These are phyloP conservation scores for Cygnus buccinator DNA, from an alignment of 2,113 vertebrate species.

Conservation along the genomic window DNA sequence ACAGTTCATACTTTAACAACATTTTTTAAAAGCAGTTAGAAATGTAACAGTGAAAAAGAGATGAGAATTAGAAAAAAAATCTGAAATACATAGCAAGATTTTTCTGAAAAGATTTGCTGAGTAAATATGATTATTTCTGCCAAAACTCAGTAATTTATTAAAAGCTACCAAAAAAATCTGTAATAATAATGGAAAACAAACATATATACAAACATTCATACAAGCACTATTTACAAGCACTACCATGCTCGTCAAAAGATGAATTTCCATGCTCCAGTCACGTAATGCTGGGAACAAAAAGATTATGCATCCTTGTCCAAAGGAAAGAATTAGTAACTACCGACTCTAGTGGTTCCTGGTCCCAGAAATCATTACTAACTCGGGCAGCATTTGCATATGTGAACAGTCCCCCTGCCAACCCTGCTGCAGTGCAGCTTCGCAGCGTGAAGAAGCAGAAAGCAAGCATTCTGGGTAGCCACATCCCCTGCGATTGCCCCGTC, in stretches of 20 bases:
- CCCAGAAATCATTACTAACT: background rate
- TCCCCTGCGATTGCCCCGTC: accelerated
- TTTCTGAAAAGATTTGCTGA: background rate
- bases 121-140: background rate
- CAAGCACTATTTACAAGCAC: background rate
- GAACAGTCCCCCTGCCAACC: background rate
- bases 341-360: background rate
- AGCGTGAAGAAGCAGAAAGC: accelerated
- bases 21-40: background rate
- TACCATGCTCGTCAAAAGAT: background rate
- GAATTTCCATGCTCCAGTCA: background rate
- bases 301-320: background rate
- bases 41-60: background rate
- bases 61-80: background rate
- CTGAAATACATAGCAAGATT: background rate
- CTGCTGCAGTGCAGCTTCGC: background rate
- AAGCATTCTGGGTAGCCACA: accelerated
- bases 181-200: background rate
- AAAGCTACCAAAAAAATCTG: background rate
- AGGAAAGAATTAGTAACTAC: background rate
- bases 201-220: background rate
- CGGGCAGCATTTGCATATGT: background rate
- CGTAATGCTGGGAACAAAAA: background rate
- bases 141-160: background rate
- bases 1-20: background rate